Base-by-base conservation (phyloP, 2,797 vertebrate species). In the Eupleurogrammus muticus region DNA sequence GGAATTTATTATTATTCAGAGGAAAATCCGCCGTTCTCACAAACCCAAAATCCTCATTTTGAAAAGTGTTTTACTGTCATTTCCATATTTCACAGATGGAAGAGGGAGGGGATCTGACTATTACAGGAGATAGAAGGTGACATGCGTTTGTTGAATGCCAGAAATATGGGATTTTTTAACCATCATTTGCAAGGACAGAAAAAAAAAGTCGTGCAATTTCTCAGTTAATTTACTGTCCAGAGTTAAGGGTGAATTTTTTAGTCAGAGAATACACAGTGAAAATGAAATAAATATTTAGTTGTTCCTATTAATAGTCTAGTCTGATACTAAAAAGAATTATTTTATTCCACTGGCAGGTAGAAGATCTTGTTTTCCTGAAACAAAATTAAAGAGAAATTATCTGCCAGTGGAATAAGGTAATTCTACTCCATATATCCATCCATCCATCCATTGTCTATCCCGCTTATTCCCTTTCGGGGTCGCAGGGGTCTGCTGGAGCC, bases 21-120 rank as follows among this genome's bases (percentile, higher is more conserved):
- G 73, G 92, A 87, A 82, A 70, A 59, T 73, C 80, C 74, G 90
- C 91, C 85, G 85, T 86, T 86, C 79, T 71, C 35, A 59, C 38
- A 67, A 79, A 66, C 66, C 34, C 65, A 83, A 76, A 53, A 85
- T 81, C 77, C 75, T 66, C 69, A 81, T 85, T 87, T 88, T 62
- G 85, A 71, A 77, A 83, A 81, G 58, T 65, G 32, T 44, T 40
- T 81, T 68, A 58, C 70, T 61, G 60, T 35, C 55, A 64, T 58
- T 71, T n/a, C 32, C 40, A 35, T 52, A 57, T 68, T 57, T 74
- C 72, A 72, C 56, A 75, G 57, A 65, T 70, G 28, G 11, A 16
- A 34, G 48, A 23, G 20, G 42, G 32, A 52, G 17, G 54, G 34
- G n/a, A 20, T 62, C 82, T 71, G 19, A 68, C 70, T 54, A 38